Conservation (phyloP, 2,888 invertebrate species). For the Cetonia aurata region DNA sequence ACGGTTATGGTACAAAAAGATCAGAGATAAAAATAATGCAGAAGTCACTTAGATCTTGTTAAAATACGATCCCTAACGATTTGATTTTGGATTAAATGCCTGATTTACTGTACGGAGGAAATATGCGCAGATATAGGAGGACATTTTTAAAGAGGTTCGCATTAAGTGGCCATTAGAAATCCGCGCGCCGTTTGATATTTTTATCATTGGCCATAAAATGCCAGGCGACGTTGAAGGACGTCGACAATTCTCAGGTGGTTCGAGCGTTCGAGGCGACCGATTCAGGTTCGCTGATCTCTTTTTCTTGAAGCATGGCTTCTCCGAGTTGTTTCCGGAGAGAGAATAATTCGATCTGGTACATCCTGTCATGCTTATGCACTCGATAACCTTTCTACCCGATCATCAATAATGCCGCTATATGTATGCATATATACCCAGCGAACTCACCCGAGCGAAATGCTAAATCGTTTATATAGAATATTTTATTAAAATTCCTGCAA, state of each 20-base stretch:
- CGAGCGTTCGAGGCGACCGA: slow-evolving; percentile 19
- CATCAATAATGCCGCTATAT: slow-evolving; percentile 17
- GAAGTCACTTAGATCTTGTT: background rate
- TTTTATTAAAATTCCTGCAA: too few relatives aligned
- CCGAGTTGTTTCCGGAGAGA: slow-evolving; percentile 51
- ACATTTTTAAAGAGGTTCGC: background rate
- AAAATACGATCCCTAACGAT: too few relatives aligned
- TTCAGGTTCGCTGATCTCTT: slow-evolving; percentile 42
- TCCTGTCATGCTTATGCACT: slow-evolving; percentile 52
- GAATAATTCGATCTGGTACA: slow-evolving; percentile 55
- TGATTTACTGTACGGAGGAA: background rate
- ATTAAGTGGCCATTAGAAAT: background rate
- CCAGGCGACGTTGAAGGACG: slow-evolving; percentile 17
- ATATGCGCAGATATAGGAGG: too few relatives aligned
- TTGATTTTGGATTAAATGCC: background rate
- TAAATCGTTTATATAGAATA: too few relatives aligned
- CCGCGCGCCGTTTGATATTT: background rate
- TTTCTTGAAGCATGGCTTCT: slow-evolving; percentile 52
- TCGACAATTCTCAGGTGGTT: slow-evolving; percentile 35
- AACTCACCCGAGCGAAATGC: too few relatives aligned
- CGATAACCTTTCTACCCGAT: slow-evolving; percentile 48
- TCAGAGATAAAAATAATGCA: too few relatives aligned
- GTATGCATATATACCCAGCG: too few relatives aligned
- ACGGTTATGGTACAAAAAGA: too few relatives aligned
- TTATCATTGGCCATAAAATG: slow-evolving; percentile 4